These are phyloP conservation scores for Dromiciops gliroides DNA, from an alignment of 2,113 vertebrate genomes.

Conservation along the genomic window DNA sequence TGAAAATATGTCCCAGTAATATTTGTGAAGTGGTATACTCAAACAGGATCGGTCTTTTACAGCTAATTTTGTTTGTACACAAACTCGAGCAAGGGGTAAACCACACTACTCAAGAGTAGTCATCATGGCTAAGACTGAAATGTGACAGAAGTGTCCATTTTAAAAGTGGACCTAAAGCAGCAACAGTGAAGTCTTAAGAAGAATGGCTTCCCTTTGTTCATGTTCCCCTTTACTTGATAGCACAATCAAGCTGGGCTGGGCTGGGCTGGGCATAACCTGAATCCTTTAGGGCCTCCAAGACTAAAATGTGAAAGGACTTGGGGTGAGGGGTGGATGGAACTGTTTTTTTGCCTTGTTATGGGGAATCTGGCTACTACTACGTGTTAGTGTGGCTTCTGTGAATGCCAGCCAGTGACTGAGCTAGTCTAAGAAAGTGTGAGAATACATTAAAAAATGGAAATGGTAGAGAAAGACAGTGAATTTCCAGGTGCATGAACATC, in stretches of 20 bases:
- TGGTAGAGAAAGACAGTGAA: not conserved
- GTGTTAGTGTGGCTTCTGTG: no score
- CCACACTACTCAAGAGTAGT: not conserved
- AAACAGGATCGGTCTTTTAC: not conserved
- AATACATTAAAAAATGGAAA: not conserved
- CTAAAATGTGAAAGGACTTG: not conserved
- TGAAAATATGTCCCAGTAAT: not conserved
- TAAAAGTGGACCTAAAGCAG: not conserved
- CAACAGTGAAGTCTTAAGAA: not conserved
- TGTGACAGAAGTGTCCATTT: not conserved
- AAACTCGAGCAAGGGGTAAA: not conserved
- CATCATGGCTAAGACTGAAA: not conserved
- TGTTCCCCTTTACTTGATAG: not conserved
- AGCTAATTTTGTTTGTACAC: not conserved
- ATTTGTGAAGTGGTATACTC: not conserved
- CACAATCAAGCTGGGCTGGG: not conserved
- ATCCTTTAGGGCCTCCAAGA: not conserved
- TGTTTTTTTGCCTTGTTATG: not conserved
- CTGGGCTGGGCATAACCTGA: rapidly evolving
- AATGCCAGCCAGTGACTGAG: not conserved
- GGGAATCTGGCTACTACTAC: no score
- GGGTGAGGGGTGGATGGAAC: not conserved
- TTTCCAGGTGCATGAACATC: not conserved
- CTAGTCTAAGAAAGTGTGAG: not conserved
- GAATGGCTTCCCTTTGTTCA: not conserved